Evolutionary conservation across 2,888 invertebrate species (phyloP).

Genomic region (Lacanobia oleracea): DNA sequence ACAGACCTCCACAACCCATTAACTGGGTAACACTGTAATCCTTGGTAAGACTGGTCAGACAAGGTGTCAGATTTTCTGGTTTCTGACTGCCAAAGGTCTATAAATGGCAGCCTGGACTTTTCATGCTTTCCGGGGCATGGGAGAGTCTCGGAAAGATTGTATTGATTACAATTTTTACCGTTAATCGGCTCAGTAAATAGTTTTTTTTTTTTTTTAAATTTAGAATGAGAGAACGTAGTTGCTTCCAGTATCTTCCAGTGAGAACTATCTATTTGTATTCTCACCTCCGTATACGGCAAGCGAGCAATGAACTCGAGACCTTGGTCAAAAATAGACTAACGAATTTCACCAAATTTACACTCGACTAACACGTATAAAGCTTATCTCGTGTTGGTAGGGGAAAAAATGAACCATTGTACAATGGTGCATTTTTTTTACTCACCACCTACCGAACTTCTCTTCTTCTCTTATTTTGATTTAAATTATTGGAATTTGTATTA

Average conservation of each 20-base stretch:
- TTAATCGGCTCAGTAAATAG: background rate
- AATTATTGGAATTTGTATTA: too few species aligned
- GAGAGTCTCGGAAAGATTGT: too few species aligned
- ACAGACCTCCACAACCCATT: too few species aligned
- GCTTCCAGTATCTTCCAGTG: slow-evolving; percentile 39
- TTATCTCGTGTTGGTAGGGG: slow-evolving; percentile 72
- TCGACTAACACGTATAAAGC: slow-evolving; percentile 74
- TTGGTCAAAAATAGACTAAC: slow-evolving; percentile 83
- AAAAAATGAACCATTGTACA: too few species aligned
- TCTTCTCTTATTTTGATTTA: too few species aligned
- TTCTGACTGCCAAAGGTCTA: too few species aligned
- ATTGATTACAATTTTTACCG: background rate
- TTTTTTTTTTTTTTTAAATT: background rate
- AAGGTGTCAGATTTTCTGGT: too few species aligned
- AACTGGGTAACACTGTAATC: too few species aligned
- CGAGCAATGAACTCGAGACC: slow-evolving; percentile 82
- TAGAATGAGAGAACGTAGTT: slow-evolving; percentile 10
- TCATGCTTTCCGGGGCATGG: too few species aligned
- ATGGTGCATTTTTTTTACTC: slow-evolving; percentile 57
- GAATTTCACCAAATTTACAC: slow-evolving; percentile 84
- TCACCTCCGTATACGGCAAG: slow-evolving; percentile 75
- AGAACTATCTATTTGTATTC: slow-evolving; percentile 53
- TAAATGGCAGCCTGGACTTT: too few species aligned
- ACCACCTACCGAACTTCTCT: slow-evolving; percentile 8
- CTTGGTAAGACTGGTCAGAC: too few species aligned